phyloP scores from a whole-genome alignment of 1,140 invertebrate genomes.

The Oppia nitens region DNA sequence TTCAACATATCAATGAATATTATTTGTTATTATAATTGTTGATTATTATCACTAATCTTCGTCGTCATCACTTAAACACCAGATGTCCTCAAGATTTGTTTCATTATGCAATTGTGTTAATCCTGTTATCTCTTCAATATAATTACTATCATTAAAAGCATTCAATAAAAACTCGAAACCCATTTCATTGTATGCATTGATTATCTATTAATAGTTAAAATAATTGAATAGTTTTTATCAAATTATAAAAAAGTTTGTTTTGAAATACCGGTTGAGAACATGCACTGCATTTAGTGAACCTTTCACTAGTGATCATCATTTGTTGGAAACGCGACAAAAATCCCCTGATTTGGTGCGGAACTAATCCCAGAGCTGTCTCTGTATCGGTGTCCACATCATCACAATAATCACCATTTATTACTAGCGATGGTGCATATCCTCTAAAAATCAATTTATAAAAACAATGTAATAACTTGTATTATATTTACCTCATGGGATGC shows the following conservation, averaged over 20 bases:
- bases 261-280: slow-evolving; percentile 47
- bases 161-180: slow-evolving; percentile 61
- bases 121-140: slow-evolving; percentile 72
- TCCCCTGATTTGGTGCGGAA: slow-evolving; percentile 86
- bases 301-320: slow-evolving; percentile 57
- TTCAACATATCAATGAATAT: too few relatives aligned
- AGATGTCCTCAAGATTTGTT: slow-evolving; percentile 16
- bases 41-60: not conserved
- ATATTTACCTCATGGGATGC: slow-evolving; percentile 51
- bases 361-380: slow-evolving; percentile 53
- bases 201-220: slow-evolving; percentile 33
- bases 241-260: not conserved
- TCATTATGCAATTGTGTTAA: slow-evolving; percentile 47
- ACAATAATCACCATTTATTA: slow-evolving; percentile 24
- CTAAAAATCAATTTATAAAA: slow-evolving; percentile 24
- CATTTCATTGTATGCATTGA: slow-evolving; percentile 44
- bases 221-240: slow-evolving; percentile 4
- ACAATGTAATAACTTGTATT: not conserved
- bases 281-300: slow-evolving; percentile 78
- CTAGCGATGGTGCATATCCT: slow-evolving; percentile 40
- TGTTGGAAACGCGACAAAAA: slow-evolving; percentile 64
- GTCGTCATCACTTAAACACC: slow-evolving; percentile 4
- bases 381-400: slow-evolving; percentile 24
- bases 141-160: slow-evolving; percentile 64
- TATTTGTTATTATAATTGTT: too few relatives aligned